Conservation (phyloP, 1,140 invertebrate species). For the Eumeta japonica region DNA sequence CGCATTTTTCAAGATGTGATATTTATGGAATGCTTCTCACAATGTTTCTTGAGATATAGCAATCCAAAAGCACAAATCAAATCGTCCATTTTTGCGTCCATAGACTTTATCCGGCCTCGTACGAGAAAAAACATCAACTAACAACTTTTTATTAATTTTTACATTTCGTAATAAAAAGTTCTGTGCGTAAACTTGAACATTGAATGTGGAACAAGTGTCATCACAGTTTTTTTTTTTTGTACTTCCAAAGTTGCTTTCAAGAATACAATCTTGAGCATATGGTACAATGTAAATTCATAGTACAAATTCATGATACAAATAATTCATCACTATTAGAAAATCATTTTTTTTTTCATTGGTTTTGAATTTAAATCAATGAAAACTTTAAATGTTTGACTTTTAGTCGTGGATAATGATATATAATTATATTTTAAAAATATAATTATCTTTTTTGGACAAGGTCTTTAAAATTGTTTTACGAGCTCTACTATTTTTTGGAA, state of each 20-base stretch:
- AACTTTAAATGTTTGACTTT: constrained; percentile 2
- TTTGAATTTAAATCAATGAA: no score
- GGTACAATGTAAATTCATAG: constrained; percentile 11
- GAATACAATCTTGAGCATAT: constrained; percentile 10
- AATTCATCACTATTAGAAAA: constrained; percentile 7
- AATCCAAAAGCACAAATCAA: constrained; percentile 20
- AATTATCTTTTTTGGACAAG: constrained; percentile 5
- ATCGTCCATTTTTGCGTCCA: constrained; percentile 15
- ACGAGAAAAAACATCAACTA: constrained; percentile 14
- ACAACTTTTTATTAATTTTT: constrained; percentile 10
- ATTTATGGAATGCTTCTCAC: constrained; percentile 17
- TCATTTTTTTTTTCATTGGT: constrained; percentile 2
- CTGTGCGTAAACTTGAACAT: constrained; percentile 11
- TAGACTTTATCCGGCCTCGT: constrained; percentile 14
- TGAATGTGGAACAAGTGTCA: background rate
- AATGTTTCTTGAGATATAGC: constrained; percentile 16
- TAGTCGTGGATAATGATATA: no score
- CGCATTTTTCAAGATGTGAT: constrained; percentile 18
- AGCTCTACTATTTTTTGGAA: constrained; percentile 4
- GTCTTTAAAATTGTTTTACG: constrained; percentile 1
- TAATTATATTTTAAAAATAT: constrained; percentile 2
- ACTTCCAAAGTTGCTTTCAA: constrained; percentile 9
- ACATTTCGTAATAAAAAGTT: constrained; percentile 11
- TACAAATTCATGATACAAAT: no score
- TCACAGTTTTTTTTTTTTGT: constrained; percentile 9